Conservation (phyloP, 1,140 invertebrate genomes). For the Aphelenchoides besseyi region DNA sequence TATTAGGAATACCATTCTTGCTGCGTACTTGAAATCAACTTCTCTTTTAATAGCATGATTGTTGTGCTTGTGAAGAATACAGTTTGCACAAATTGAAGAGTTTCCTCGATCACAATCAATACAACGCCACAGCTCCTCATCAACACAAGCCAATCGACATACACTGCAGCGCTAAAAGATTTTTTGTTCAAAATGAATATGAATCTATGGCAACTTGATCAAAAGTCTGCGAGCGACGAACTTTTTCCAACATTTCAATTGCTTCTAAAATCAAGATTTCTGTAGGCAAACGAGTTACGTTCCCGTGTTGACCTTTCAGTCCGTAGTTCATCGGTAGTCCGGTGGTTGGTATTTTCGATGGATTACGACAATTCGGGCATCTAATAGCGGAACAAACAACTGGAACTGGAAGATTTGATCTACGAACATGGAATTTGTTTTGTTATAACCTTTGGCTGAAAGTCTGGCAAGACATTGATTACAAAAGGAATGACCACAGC, state of each 20-base stretch:
- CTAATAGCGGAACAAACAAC: not conserved
- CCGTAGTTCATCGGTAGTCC: constrained; percentile 9
- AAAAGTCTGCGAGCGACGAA: constrained; percentile 11
- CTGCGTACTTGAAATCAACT: not conserved
- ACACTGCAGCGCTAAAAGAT: not conserved
- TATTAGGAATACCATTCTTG: not conserved
- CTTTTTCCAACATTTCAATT: constrained; percentile 19
- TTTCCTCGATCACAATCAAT: not conserved
- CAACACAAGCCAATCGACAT: constrained; percentile 8
- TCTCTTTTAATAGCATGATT: not conserved
- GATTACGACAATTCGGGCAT: constrained; percentile 10
- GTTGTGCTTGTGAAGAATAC: not conserved
- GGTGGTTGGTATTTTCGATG: not conserved
- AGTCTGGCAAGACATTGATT: not conserved
- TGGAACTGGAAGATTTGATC: not conserved
- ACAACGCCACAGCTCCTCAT: constrained; percentile 11
- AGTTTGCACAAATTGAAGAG: not conserved
- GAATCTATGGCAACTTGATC: not conserved
- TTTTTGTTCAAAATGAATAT: not conserved
- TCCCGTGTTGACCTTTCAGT: not conserved
- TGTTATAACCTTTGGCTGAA: constrained; percentile 1
- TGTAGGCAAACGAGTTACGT: not conserved
- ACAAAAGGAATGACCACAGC: constrained; percentile 17
- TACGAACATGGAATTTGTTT: constrained; percentile 4
- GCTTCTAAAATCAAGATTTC: constrained; percentile 16